A percentile compares a stretch with the other conserved stretches of the same genome.
Evolutionary conservation across 2,888 invertebrate species (phyloP).

Genomic region (Seladonia tumulorum): DNA sequence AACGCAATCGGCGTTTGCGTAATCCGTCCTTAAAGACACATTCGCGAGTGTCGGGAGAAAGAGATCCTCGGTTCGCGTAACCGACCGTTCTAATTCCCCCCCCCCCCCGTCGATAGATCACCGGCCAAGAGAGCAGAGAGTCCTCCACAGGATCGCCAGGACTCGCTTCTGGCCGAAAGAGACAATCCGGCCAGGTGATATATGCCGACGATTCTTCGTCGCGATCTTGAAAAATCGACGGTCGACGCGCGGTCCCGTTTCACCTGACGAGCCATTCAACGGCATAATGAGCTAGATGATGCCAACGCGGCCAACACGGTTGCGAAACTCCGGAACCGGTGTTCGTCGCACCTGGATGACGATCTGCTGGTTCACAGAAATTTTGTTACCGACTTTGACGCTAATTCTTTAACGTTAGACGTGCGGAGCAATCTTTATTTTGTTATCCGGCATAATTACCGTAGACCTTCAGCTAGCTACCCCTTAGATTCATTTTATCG

Average conservation of each 20-base stretch:
- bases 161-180: conserved; percentile 17
- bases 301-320: conserved; percentile 49
- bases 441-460: neutral
- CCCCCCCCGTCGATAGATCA: conserved; percentile 44
- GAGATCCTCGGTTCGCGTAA: conserved; percentile 50
- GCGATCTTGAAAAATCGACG: conserved; percentile 65
- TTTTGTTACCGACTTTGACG: neutral
- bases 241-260: conserved; percentile 31
- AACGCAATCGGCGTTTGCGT: conserved; percentile 80
- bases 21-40: conserved; percentile 70
- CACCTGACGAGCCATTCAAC: conserved; percentile 60
- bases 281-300: conserved; percentile 54
- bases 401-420: neutral
- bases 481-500: neutral
- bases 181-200: conserved; percentile 57
- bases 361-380: neutral
- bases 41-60: conserved; percentile 31
- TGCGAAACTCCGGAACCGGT: conserved; percentile 43
- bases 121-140: neutral
- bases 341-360: neutral
- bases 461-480: neutral
- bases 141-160: neutral
- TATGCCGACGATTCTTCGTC: conserved; percentile 54
- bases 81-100: conserved; percentile 63
- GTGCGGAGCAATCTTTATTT: neutral